Evolutionary conservation across 2,888 invertebrate species (phyloP), one percentile per base, ranked within the genome.

Genomic region (Beris morrisii): DNA sequence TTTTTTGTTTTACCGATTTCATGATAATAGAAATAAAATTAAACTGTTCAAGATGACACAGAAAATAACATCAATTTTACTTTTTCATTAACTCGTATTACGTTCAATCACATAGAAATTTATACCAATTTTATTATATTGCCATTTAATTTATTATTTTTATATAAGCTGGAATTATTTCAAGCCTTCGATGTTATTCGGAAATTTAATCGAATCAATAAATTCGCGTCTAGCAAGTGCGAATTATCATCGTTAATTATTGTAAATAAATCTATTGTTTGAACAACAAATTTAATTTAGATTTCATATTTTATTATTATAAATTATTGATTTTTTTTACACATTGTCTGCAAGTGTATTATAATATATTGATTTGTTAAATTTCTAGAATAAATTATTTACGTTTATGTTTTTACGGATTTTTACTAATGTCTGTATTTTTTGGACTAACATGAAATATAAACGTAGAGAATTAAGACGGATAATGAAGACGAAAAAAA

Each of bases 311-410:
- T 48, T 48, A 3, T 48, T 48, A 48, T 3, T 3, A 15, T 48
- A 7, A 12, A 22, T 15, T 9, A 15, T 48, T 5, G 4, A 22
- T 15, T 9, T 48, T 48, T 48, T 79, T 79, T 80, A 80, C 80
- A 80, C 80, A 80, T 80, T 80, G 81, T 80, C 80, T 80, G 80
- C 80, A 79, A 79, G 85, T 85, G 84, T 83, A 83, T 79, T 38
- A 38, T 7, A 38, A 38, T 38, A 38, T 9, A 3, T 38, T 38
- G 9, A 38, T 38, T 38, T 38, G 5, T 38, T 38, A 7, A 7
- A 7, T 38, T 38, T 38, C 9, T 38, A 7, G 7, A 38, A 38
- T 9, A 38, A 38, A 38, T 38, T 38, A 38, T 38, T 38, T 38
- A 38, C 38, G 22, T 22, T 38, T 5, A 38, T 7, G 38, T 38